A percentile compares a stretch with the other conserved stretches of the same genome.
phyloP scores from a whole-genome alignment of 2,113 vertebrate species.

The Mionectes macconnelli region DNA sequence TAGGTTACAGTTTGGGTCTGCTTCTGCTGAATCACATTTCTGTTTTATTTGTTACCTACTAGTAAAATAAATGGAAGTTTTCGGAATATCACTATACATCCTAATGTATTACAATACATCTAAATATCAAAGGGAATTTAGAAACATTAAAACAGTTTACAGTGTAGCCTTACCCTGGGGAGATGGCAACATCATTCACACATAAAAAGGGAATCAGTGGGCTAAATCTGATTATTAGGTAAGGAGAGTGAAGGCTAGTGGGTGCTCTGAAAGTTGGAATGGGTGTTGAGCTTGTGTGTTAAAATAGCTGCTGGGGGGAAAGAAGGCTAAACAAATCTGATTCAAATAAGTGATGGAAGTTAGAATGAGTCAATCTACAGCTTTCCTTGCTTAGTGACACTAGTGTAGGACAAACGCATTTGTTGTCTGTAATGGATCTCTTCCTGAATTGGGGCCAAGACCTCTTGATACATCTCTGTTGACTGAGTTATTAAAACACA shows the following conservation, averaged over 20 bases:
- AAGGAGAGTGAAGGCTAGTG: not conserved
- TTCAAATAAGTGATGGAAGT: not conserved
- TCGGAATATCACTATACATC: not conserved
- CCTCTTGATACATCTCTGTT: not conserved
- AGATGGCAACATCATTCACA: not conserved
- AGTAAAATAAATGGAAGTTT: not conserved
- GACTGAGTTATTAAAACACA: not conserved
- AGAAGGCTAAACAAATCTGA: not conserved
- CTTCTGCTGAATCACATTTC: not conserved
- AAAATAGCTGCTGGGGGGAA: not conserved
- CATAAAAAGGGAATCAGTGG: not conserved
- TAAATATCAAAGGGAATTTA: not conserved
- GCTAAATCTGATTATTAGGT: not conserved
- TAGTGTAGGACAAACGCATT: not conserved
- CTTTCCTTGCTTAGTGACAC: not conserved
- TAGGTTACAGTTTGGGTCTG: not conserved
- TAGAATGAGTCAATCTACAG: not conserved
- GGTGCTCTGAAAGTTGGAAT: not conserved
- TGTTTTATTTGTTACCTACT: not conserved
- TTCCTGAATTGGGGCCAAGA: not conserved
- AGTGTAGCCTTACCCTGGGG: not conserved
- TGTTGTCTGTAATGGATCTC: not conserved
- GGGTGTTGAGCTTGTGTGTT: not conserved
- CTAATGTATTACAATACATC: not conserved
- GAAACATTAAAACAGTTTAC: not conserved